A percentile compares a stretch with the other conserved stretches of the same genome.
Conservation (phyloP, 2,113 vertebrate genomes). For the Ranitomeya imitator region DNA sequence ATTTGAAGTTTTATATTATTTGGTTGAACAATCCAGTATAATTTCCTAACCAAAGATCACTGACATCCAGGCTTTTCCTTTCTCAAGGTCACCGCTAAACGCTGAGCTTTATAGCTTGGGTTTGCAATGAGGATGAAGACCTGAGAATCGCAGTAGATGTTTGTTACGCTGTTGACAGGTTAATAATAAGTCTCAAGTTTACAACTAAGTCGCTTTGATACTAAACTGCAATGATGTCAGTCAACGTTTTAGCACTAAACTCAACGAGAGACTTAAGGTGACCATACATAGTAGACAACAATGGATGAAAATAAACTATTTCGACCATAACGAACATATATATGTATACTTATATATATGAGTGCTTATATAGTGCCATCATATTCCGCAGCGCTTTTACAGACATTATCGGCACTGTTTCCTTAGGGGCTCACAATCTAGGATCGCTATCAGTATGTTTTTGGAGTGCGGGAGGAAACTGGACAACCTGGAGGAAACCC, state of each 20-base stretch:
- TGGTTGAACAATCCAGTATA: not conserved
- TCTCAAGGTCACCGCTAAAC: slow-evolving; percentile 5
- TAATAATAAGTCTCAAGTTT: not conserved
- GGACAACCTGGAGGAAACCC: too few relatives aligned
- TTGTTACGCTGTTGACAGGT: not conserved
- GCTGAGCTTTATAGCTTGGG: not conserved
- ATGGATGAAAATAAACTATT: too few relatives aligned
- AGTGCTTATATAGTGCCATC: too few relatives aligned
- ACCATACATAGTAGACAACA: too few relatives aligned
- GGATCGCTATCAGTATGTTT: too few relatives aligned
- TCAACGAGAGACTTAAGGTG: not conserved
- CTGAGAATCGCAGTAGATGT: not conserved
- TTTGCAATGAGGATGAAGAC: not conserved
- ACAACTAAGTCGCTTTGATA: not conserved
- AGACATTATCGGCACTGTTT: too few relatives aligned
- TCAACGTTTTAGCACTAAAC: not conserved
- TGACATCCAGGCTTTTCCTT: slow-evolving; percentile 12
- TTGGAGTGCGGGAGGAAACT: too few relatives aligned
- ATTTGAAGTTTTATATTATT: not conserved
- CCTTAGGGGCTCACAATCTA: too few relatives aligned
- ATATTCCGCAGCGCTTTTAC: too few relatives aligned
- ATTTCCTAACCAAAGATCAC: not conserved
- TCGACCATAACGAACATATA: too few relatives aligned
- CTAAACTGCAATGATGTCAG: not conserved
- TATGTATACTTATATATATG: too few relatives aligned